phyloP scores from a whole-genome alignment of 2,888 invertebrate species.

The Philopedon plagiatum region DNA sequence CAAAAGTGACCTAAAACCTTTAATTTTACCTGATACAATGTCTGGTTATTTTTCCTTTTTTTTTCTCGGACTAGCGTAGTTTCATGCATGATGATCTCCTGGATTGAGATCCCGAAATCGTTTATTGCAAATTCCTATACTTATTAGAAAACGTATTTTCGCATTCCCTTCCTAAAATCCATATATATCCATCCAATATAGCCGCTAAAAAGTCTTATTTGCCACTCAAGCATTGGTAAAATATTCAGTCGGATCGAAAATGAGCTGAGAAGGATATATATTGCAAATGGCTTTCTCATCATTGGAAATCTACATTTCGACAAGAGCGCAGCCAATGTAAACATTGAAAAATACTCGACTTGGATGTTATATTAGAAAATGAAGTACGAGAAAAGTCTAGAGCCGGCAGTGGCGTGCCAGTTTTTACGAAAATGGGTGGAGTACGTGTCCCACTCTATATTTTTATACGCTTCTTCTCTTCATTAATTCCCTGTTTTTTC shows the following conservation, averaged over 20 bases:
- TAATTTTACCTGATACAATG: no score
- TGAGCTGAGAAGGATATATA: constrained; percentile 59
- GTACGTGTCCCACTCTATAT: no score
- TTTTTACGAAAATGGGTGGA: no score
- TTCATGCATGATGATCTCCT: no score
- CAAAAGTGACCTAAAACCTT: no score
- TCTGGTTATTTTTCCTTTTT: no score
- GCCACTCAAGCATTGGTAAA: constrained; percentile 46
- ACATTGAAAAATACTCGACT: constrained; percentile 68
- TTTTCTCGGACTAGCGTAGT: no score
- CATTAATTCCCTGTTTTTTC: no score
- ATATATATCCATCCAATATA: constrained; percentile 43
- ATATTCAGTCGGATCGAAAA: constrained; percentile 50
- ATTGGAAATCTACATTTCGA: constrained; percentile 67
- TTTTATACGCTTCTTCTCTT: no score
- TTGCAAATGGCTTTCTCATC: constrained; percentile 66
- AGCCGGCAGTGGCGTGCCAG: constrained; percentile 22
- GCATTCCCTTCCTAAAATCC: constrained; percentile 39
- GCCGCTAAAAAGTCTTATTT: constrained; percentile 46
- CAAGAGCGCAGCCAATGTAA: constrained; percentile 66
- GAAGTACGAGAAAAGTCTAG: constrained; percentile 41
- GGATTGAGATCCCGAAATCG: constrained; percentile 3
- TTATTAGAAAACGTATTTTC: constrained; percentile 39
- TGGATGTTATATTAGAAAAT: constrained; percentile 65
- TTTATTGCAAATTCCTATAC: constrained; percentile 19